Conservation (phyloP, 1,140 invertebrate species). For the Battus philenor region DNA sequence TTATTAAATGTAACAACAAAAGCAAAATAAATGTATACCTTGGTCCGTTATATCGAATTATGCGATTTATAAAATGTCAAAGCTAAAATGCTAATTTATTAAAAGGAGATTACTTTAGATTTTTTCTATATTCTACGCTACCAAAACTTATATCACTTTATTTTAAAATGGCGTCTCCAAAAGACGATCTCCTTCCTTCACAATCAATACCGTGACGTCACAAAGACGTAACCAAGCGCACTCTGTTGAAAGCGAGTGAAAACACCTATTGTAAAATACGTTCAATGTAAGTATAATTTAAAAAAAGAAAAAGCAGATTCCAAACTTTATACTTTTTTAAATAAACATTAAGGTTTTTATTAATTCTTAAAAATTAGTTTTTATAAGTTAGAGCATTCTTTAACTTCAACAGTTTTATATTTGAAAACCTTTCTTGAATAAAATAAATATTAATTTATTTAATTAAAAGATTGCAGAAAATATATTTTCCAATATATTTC, state of each 20-base stretch:
- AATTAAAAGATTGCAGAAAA: too few species aligned
- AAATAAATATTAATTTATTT: too few species aligned
- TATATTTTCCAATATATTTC: too few species aligned
- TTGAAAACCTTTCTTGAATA: too few species aligned
- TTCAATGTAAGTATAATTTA: slow-evolving; percentile 24
- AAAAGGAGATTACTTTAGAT: slow-evolving; percentile 68
- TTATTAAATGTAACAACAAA: slow-evolving; percentile 48
- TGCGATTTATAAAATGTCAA: slow-evolving; percentile 55
- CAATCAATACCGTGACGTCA: slow-evolving; percentile 76
- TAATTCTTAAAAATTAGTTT: too few species aligned
- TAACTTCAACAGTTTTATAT: too few species aligned
- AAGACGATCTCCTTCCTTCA: slow-evolving; percentile 69
- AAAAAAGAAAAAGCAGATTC: not conserved
- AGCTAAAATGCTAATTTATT: slow-evolving; percentile 56
- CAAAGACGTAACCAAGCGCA: slow-evolving; percentile 64
- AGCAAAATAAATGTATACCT: slow-evolving; percentile 66
- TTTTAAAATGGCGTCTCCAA: slow-evolving; percentile 75
- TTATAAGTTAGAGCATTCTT: too few species aligned
- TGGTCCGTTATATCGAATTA: slow-evolving; percentile 62
- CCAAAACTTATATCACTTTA: slow-evolving; percentile 75
- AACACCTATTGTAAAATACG: slow-evolving; percentile 19
- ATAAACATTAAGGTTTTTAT: too few species aligned
- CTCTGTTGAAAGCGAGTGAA: slow-evolving; percentile 42
- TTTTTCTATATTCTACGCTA: slow-evolving; percentile 67
- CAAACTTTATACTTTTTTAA: too few species aligned